These are phyloP conservation scores for Picathartes gymnocephalus DNA, from an alignment of 2,113 vertebrate species.

Conservation along the genomic window DNA sequence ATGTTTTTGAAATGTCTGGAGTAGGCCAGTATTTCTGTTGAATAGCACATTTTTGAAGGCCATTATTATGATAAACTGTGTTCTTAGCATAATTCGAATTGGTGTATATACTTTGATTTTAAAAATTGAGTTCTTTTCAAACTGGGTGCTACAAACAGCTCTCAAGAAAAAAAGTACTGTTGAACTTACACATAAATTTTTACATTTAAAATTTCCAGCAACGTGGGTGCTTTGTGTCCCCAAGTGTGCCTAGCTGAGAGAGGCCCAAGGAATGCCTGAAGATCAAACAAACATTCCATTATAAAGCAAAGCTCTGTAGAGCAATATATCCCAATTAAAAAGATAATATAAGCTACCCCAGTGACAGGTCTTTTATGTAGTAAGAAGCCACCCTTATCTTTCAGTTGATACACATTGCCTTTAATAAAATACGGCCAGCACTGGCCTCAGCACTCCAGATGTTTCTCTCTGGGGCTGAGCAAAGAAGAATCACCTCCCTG, in stretches of 20 bases:
- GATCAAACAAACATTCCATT: not conserved
- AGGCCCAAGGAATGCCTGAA: not conserved
- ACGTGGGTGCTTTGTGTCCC: not conserved
- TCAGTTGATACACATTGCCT: not conserved
- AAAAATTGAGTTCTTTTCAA: not conserved
- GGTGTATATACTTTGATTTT: not conserved
- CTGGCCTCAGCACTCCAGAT: not conserved
- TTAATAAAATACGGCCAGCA: not conserved
- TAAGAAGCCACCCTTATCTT: not conserved
- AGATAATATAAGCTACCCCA: not conserved
- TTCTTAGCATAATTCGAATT: slow-evolving; percentile 33
- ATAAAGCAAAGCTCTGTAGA: not conserved
- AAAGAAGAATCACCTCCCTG: not conserved
- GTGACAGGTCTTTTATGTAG: not conserved
- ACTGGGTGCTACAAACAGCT: not conserved
- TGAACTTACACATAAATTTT: not conserved
- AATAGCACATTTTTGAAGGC: slow-evolving; percentile 15
- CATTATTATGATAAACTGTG: slow-evolving; percentile 40
- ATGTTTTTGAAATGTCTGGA: slow-evolving; percentile 26
- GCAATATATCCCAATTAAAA: not conserved
- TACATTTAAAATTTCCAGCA: not conserved
- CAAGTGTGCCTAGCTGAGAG: not conserved
- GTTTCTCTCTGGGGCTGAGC: not conserved
- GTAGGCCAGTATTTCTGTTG: slow-evolving; percentile 39
- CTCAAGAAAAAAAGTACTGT: not conserved